These are phyloP conservation scores for Trileptium ribeirensis DNA, from an alignment of 2,888 invertebrate species.

Conservation along the genomic window DNA sequence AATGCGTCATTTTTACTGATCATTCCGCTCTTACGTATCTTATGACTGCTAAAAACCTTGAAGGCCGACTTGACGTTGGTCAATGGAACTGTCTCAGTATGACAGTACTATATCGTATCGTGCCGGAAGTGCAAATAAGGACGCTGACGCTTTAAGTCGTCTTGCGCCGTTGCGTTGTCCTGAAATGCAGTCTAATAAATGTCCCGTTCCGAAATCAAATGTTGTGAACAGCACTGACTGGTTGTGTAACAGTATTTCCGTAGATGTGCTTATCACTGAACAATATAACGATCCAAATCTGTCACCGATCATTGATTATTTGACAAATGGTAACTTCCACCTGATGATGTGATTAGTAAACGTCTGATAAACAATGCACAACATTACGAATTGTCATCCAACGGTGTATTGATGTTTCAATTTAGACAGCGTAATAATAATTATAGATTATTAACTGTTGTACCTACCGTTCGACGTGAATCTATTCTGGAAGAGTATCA, in stretches of 20 bases:
- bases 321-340: neutral
- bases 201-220: neutral
- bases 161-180: neutral
- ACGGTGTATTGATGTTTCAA: neutral
- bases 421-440: neutral
- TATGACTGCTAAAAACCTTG: neutral
- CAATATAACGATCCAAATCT: neutral
- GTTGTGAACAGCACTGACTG: neutral
- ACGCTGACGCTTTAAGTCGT: neutral
- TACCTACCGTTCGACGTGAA: neutral
- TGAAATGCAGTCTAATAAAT: neutral
- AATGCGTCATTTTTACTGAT: neutral
- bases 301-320: neutral
- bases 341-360: neutral
- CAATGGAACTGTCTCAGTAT: neutral
- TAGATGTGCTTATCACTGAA: neutral
- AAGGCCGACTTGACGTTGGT: neutral
- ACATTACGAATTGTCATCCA: neutral
- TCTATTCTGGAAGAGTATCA: neutral
- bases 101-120: neutral
- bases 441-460: neutral
- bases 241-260: neutral
- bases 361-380: neutral
- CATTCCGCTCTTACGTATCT: neutral
- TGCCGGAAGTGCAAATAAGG: neutral